A percentile compares a stretch with the other conserved stretches of the same genome.
These are phyloP conservation scores for Caenorhabditis sp. DNA, from an alignment of 2,888 invertebrate genomes.

Conservation along the genomic window DNA sequence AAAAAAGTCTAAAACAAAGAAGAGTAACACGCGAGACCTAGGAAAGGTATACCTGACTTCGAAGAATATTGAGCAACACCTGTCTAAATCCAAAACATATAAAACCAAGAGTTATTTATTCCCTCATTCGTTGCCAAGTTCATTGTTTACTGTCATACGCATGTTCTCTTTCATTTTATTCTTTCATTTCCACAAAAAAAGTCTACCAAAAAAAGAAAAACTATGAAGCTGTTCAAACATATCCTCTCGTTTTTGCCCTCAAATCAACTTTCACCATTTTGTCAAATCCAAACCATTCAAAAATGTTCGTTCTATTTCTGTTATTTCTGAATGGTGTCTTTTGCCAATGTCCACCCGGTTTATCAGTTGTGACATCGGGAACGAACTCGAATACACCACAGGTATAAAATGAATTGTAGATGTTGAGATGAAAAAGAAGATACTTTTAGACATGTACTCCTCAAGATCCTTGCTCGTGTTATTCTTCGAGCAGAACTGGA, in stretches of 20 bases:
- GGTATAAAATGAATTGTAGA: conserved; percentile 5
- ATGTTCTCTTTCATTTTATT: no score
- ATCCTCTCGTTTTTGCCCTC: neutral
- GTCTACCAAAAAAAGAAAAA: no score
- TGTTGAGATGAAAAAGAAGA: neutral
- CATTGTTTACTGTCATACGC: no score
- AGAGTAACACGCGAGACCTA: no score
- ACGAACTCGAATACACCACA: conserved; percentile 26
- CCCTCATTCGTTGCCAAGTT: no score
- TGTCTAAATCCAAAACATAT: no score
- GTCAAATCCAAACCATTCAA: neutral
- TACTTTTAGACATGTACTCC: conserved; percentile 23
- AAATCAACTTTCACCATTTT: neutral
- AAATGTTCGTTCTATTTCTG: neutral
- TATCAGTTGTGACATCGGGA: conserved; percentile 23
- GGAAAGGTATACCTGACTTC: no score
- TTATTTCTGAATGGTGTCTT: neutral
- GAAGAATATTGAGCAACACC: no score
- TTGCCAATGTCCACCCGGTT: conserved; percentile 44
- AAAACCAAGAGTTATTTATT: no score
- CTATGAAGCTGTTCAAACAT: conserved; percentile 7
- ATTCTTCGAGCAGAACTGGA: conserved; percentile 18
- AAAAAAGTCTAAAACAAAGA: no score
- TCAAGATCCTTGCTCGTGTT: conserved; percentile 35
- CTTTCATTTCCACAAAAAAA: no score